These are phyloP conservation scores for Heterodera filipjevi DNA, from an alignment of 2,888 invertebrate species.

Conservation along the genomic window DNA sequence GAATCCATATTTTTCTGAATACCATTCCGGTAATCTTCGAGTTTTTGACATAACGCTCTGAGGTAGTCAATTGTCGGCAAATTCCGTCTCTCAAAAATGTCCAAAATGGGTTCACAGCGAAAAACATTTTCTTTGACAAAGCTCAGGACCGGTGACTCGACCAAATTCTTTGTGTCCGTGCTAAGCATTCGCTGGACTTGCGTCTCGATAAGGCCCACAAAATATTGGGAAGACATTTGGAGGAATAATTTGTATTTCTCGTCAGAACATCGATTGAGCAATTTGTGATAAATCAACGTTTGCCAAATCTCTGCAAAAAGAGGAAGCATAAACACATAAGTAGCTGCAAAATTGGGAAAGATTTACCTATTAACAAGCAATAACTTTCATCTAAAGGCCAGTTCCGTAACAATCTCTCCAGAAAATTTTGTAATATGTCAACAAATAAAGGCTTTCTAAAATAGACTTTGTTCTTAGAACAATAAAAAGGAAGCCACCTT, in stretches of 20 bases:
- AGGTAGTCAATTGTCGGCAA: slow-evolving; percentile 20
- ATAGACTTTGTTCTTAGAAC: not conserved
- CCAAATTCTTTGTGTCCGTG: slow-evolving; percentile 18
- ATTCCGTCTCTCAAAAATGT: slow-evolving; percentile 8
- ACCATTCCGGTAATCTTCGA: slow-evolving; percentile 10
- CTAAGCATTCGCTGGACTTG: slow-evolving; percentile 29
- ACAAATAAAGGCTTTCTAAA: slow-evolving; percentile 31
- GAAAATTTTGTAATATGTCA: slow-evolving; percentile 28
- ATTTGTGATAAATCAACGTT: slow-evolving; percentile 15
- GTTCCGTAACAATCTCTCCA: slow-evolving; percentile 30
- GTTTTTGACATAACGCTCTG: slow-evolving; percentile 11
- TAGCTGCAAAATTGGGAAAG: not conserved
- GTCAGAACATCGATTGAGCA: slow-evolving; percentile 23
- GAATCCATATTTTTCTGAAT: slow-evolving; percentile 1
- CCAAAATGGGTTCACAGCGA: slow-evolving; percentile 19
- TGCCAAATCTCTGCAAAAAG: slow-evolving; percentile 19
- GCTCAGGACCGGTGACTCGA: slow-evolving; percentile 32
- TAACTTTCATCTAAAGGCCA: slow-evolving; percentile 36
- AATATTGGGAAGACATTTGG: slow-evolving; percentile 30
- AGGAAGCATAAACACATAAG: not conserved
- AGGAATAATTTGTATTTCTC: slow-evolving; percentile 28
- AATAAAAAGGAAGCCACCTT: slow-evolving; percentile 5
- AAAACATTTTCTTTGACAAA: slow-evolving; percentile 17
- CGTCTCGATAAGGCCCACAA: slow-evolving; percentile 31
- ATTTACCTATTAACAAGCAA: slow-evolving; percentile 26